Evolutionary conservation across 2,888 invertebrate species (phyloP).

Genomic region (Nymphalis urticae): DNA sequence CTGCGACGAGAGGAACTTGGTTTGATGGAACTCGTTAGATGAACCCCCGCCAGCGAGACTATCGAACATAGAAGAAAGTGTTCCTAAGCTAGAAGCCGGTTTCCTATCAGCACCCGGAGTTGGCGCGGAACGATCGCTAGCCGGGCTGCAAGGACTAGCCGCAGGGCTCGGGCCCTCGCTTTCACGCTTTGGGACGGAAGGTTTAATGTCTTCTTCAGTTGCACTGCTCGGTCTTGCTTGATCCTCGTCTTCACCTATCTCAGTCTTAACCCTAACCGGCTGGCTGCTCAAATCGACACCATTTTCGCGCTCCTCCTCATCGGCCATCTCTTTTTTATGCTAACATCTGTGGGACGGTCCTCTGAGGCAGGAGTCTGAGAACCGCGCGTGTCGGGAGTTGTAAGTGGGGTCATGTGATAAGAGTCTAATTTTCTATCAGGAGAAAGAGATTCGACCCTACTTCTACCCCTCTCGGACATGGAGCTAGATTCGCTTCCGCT

Average conservation of each 20-base stretch:
- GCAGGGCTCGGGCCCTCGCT: slow-evolving; percentile 79
- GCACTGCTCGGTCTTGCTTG: slow-evolving; percentile 70
- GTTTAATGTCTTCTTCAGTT: slow-evolving; percentile 67
- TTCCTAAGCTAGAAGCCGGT: slow-evolving; percentile 87
- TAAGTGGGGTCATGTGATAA: slow-evolving; percentile 84
- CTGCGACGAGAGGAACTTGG: slow-evolving; percentile 84
- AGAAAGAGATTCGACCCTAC: slow-evolving; percentile 89
- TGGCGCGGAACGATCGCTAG: slow-evolving; percentile 87
- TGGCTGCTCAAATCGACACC: slow-evolving; percentile 70
- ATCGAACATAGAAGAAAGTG: slow-evolving; percentile 94
- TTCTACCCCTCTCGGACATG: slow-evolving; percentile 90
- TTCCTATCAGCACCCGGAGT: slow-evolving; percentile 86
- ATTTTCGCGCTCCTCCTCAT: slow-evolving; percentile 78
- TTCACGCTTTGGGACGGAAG: slow-evolving; percentile 74
- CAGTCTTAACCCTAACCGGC: slow-evolving; percentile 83
- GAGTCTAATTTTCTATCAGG: slow-evolving; percentile 89
- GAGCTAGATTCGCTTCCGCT: slow-evolving; percentile 95
- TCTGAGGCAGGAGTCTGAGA: slow-evolving; percentile 83
- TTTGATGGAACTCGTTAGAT: slow-evolving; percentile 61
- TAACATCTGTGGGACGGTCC: slow-evolving; percentile 81
- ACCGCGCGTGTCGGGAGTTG: slow-evolving; percentile 85
- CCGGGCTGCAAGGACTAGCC: slow-evolving; percentile 87
- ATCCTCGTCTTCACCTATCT: slow-evolving; percentile 83
- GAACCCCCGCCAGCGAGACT: slow-evolving; percentile 85
- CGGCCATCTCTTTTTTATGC: slow-evolving; percentile 82